phyloP scores from a whole-genome alignment of 1,140 invertebrate species.

The Drosophila lowei region DNA sequence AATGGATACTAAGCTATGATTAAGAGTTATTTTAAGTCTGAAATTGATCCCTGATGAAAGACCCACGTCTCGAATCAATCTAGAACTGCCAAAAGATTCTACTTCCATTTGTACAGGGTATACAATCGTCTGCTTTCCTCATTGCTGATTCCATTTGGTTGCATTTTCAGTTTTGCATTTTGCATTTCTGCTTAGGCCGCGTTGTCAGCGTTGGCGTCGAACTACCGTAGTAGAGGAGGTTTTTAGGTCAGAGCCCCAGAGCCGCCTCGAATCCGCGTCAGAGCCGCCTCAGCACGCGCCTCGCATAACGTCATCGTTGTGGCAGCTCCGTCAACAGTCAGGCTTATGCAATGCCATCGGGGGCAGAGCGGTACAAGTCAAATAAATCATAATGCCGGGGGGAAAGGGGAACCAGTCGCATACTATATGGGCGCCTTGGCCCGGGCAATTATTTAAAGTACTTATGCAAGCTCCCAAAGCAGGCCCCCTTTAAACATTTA shows the following conservation, averaged over 20 bases:
- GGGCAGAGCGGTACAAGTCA: constrained; percentile 10
- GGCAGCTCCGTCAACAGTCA: constrained; percentile 18
- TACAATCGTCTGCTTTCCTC: background rate
- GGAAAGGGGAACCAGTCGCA: background rate
- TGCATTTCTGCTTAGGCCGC: constrained; percentile 48
- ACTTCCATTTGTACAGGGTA: constrained; percentile 6
- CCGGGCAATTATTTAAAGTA: constrained; percentile 55
- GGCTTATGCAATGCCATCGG: constrained; percentile 49
- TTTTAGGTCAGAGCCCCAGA: constrained; percentile 60
- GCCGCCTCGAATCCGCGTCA: constrained; percentile 1
- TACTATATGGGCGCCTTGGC: constrained; percentile 38
- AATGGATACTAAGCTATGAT: no score
- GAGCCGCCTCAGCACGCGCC: constrained; percentile 62
- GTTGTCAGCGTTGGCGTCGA: constrained; percentile 62
- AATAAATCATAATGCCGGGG: constrained; percentile 55
- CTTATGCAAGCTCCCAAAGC: constrained; percentile 7
- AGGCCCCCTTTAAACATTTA: constrained; percentile 1
- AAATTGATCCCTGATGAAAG: no score
- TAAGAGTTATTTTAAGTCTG: no score
- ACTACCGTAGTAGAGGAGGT: constrained; percentile 55
- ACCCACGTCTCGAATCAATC: no score
- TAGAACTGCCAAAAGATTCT: no score
- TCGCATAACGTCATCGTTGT: constrained; percentile 50
- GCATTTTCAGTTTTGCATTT: constrained; percentile 28
- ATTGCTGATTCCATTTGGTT: background rate